Conservation (phyloP, 1,140 invertebrate species). For the Oscheius sp. region DNA sequence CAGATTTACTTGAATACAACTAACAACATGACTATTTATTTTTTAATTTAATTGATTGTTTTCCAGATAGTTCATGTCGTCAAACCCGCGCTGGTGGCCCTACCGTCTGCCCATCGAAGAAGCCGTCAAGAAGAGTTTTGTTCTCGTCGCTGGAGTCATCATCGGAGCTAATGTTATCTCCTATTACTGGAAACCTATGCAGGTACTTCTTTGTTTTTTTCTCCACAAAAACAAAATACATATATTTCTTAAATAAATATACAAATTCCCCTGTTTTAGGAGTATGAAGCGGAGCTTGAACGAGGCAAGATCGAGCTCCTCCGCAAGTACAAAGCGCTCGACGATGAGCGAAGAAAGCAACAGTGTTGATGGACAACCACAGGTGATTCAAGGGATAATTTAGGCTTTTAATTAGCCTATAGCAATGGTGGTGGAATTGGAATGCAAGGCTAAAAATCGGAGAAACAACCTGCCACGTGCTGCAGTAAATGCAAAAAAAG, state of each 20-base stretch:
- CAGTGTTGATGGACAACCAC: neutral
- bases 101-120: conserved; percentile 33
- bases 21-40: too few relatives aligned
- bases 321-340: conserved; percentile 22
- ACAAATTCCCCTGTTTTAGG: neutral
- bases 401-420: too few relatives aligned
- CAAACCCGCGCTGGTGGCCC: conserved; percentile 35
- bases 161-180: conserved; percentile 37
- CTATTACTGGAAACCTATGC: conserved; percentile 33
- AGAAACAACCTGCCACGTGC: too few relatives aligned
- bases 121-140: conserved; percentile 28
- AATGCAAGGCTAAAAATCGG: too few relatives aligned
- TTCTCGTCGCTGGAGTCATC: conserved; percentile 30
- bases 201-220: conserved; percentile 8
- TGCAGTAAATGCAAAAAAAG: too few relatives aligned
- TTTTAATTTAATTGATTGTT: too few relatives aligned
- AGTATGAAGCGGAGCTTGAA: conserved; percentile 34
- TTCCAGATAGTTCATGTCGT: conserved; percentile 22
- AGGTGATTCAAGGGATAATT: neutral
- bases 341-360: conserved; percentile 27
- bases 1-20: too few relatives aligned
- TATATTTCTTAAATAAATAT: neutral
- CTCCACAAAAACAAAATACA: neutral
- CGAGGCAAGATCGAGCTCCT: conserved; percentile 30
- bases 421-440: too few relatives aligned